A percentile compares a stretch with the other conserved stretches of the same genome.
Conservation (phyloP, 2,113 vertebrate species). For the Plecotus auritus region DNA sequence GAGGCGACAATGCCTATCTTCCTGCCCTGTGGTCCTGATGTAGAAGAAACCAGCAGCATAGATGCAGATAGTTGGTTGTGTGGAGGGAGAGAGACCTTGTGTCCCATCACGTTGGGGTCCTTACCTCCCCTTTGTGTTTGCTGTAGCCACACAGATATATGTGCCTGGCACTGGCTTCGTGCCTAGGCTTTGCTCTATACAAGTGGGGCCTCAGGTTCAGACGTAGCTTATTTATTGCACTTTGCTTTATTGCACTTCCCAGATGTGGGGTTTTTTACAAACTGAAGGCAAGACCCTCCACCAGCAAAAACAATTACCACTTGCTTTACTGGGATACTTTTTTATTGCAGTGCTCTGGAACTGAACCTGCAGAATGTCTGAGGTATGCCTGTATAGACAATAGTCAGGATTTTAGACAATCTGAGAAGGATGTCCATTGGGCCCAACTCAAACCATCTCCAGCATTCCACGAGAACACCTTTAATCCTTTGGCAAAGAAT, state of each 20-base stretch:
- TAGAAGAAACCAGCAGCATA: background rate
- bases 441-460: background rate
- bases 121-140: background rate
- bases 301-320: background rate
- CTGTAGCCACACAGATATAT: too few relatives aligned
- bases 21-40: background rate
- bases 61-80: background rate
- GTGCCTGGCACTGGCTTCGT: background rate
- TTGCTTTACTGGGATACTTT: background rate
- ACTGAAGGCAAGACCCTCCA: background rate
- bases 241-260: background rate
- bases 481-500: background rate
- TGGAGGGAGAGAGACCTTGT: background rate
- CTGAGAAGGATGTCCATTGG: background rate
- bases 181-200: too few relatives aligned
- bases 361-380: background rate
- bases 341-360: background rate
- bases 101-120: fast-evolving
- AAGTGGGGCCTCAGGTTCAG: background rate
- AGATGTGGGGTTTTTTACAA: background rate
- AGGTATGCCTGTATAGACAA: background rate
- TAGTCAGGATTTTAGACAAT: background rate
- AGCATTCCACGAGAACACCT: background rate
- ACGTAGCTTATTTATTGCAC: background rate
- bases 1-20: background rate